Evolutionary conservation across 2,888 invertebrate genomes (phyloP), one percentile per base, ranked within the genome.

Genomic region (Caradrina clavipalpis): DNA sequence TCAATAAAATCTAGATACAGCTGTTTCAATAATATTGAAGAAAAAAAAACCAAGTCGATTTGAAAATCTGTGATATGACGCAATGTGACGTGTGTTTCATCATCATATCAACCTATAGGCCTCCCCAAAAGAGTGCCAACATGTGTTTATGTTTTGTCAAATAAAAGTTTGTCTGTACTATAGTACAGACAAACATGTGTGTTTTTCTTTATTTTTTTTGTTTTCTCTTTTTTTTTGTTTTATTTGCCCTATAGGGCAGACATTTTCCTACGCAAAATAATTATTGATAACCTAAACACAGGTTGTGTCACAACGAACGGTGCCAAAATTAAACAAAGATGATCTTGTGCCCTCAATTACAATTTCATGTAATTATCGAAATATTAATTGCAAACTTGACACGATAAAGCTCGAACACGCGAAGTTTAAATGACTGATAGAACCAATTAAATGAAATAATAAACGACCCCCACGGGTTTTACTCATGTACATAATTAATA

Each of bases 341-440:
- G 21, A 74, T 45, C 22, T 17, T 4, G 22, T 55, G 64, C 22
- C 64, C 56, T 35, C 22, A 47, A 61, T 51, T 63, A 64, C 17
- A 19, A 50, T 45, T 31, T 54, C 11, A 57, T 49, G 35, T 58
- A 72, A 75, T 82, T 82, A 58, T 53, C 11, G 49, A 78, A 63
- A 61, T 74, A 74, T 60, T 47, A 17, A 35, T 59, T 2, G 10
- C 22, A 55, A 49, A 59, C 51, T 77, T 70, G 69, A 63, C 15
- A 53, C 10, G 0, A 11, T 39, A 63, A 78, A 60, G 69, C 22
- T 11, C 53, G 26, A 42, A 17, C 78, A 80, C 61, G 74, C 65
- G 17, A 54, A 42, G 17, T 42, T 26, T 53, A 66, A 64, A 68
- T 80, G 79, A n/a, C 42, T 21, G 78, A 81, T 81, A 74, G 39